Evolutionary conservation across 2,797 vertebrate species (phyloP).

Genomic region (Enteromius afrohamiltoni): DNA sequence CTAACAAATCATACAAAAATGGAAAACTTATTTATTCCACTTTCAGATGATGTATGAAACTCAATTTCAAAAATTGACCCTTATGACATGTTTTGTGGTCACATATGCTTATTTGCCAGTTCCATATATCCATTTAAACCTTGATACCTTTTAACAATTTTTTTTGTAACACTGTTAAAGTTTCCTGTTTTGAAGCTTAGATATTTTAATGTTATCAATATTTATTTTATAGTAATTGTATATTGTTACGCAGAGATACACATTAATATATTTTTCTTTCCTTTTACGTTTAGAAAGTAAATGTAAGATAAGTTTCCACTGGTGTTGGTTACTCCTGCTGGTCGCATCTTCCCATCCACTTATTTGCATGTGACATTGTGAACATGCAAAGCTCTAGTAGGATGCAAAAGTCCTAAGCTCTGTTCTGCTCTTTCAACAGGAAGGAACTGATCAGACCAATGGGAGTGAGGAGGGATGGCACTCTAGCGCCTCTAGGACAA

Average conservation of each 20-base stretch:
- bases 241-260: not conserved
- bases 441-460: slow-evolving; percentile 95
- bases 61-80: too few relatives aligned
- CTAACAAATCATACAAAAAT: too few relatives aligned
- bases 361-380: slow-evolving; percentile 4
- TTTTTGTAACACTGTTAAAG: not conserved
- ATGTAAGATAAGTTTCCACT: not conserved
- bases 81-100: too few relatives aligned
- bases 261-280: not conserved
- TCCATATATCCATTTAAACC: not conserved
- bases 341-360: not conserved
- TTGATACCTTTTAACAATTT: not conserved
- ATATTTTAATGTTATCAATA: not conserved
- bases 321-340: not conserved
- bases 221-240: not conserved
- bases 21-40: too few relatives aligned
- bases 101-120: not conserved
- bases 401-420: slow-evolving; percentile 12
- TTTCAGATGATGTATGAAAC: too few relatives aligned
- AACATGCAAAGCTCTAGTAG: slow-evolving; percentile 1
- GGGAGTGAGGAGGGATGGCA: slow-evolving; percentile 92
- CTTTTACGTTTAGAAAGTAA: not conserved
- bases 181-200: not conserved
- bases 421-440: slow-evolving; percentile 78
- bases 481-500: slow-evolving; percentile 92